phyloP scores from a whole-genome alignment of 1,140 invertebrate species.

The Diorhabda elongata region DNA sequence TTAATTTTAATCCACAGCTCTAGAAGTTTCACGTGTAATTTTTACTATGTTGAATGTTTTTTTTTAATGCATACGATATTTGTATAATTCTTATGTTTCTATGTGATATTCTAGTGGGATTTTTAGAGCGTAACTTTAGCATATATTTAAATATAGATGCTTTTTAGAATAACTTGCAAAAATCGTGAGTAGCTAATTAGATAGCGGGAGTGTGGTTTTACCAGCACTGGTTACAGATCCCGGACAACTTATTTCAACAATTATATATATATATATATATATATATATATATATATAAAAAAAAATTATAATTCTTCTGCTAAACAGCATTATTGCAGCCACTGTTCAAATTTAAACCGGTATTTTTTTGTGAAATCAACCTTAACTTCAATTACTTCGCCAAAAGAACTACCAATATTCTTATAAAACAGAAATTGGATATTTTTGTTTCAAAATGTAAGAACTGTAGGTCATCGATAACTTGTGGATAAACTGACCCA shows the following conservation, averaged over 20 bases:
- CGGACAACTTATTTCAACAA: neutral
- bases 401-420: too few relatives aligned
- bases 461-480: too few relatives aligned
- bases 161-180: constrained; percentile 17
- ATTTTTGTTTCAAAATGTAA: too few relatives aligned
- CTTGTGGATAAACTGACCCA: too few relatives aligned
- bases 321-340: neutral
- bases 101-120: constrained; percentile 30
- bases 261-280: constrained; percentile 16
- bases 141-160: constrained; percentile 24
- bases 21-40: constrained; percentile 26
- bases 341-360: neutral
- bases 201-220: neutral
- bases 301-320: constrained; percentile 1
- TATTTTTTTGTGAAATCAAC: too few relatives aligned
- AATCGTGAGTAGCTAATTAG: constrained; percentile 4
- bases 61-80: constrained; percentile 21
- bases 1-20: constrained; percentile 18
- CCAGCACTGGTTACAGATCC: constrained; percentile 3
- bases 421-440: too few relatives aligned
- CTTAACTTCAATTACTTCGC: too few relatives aligned
- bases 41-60: constrained; percentile 25
- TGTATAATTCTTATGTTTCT: constrained; percentile 29
- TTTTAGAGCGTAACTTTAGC: constrained; percentile 18
- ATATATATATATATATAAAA: constrained; percentile 14